phyloP scores from a whole-genome alignment of 2,797 vertebrate species.

The Pipistrellus pipistrellus region DNA sequence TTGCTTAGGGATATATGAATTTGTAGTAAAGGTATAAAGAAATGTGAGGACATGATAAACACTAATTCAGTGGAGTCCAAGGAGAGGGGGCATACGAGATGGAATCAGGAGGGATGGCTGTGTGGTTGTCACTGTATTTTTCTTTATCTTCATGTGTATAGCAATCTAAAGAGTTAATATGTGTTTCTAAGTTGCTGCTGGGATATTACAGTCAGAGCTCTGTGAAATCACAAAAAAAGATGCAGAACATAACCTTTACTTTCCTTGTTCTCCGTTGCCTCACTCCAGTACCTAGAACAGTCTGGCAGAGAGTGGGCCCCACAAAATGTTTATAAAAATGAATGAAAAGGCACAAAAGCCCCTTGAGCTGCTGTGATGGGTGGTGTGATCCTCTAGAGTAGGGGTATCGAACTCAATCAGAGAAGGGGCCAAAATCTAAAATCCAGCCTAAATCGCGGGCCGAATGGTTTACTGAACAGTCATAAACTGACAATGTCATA shows the following conservation, averaged over 20 bases:
- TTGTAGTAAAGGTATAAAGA: neutral
- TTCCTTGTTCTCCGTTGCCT: neutral
- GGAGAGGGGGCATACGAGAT: neutral
- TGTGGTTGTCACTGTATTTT: neutral
- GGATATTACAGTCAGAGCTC: slow-evolving; percentile 14
- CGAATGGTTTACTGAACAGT: too few relatives aligned
- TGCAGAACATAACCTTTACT: neutral
- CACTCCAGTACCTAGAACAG: neutral
- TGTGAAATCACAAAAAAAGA: neutral
- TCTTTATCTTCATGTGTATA: neutral
- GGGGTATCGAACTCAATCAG: too few relatives aligned
- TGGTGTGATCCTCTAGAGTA: neutral
- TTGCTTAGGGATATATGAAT: slow-evolving; percentile 1
- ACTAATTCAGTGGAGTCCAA: neutral
- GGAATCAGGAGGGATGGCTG: neutral
- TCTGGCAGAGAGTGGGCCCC: neutral
- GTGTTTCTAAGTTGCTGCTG: neutral
- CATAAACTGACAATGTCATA: too few relatives aligned
- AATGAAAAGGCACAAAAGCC: neutral
- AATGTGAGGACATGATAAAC: neutral
- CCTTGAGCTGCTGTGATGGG: neutral
- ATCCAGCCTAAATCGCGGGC: too few relatives aligned
- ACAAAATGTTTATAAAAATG: neutral
- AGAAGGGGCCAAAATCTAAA: too few relatives aligned
- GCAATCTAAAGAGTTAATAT: neutral